Conservation (phyloP, 2,888 invertebrate species). For the Hypena proboscidalis region DNA sequence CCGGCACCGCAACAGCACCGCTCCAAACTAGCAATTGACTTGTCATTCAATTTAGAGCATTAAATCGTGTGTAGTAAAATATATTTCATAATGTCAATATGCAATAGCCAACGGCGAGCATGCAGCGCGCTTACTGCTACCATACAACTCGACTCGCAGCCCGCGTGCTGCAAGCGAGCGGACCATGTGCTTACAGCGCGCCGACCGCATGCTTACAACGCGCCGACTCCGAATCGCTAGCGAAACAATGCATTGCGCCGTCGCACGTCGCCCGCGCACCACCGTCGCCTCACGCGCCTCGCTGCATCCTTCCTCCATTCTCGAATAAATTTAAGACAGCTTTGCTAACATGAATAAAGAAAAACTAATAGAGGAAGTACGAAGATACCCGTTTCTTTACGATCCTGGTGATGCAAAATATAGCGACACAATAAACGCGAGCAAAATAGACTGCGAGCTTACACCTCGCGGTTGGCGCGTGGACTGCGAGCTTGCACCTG, state of each 20-base stretch:
- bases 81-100: not conserved
- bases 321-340: slow-evolving; percentile 7
- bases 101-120: not conserved
- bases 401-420: slow-evolving; percentile 12
- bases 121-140: not conserved
- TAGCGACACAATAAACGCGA: slow-evolving; percentile 10
- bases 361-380: slow-evolving; percentile 12
- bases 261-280: slow-evolving; percentile 4
- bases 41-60: not conserved
- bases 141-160: not conserved
- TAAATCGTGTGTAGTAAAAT: not conserved
- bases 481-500: not conserved
- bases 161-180: not conserved
- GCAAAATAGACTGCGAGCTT: too few relatives aligned
- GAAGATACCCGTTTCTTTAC: slow-evolving; percentile 10
- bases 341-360: slow-evolving; percentile 16
- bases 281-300: not conserved
- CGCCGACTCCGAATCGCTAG: slow-evolving; percentile 11
- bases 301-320: slow-evolving; percentile 1
- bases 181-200: not conserved
- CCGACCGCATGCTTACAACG: slow-evolving; percentile 1
- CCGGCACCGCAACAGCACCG: not conserved
- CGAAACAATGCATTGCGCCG: slow-evolving; percentile 9
- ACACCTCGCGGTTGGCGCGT: not conserved
- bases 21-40: too few relatives aligned